Evolutionary conservation across 2,797 vertebrate genomes (phyloP), one percentile per base, ranked within the genome.

Genomic region (Ceryle rudis): DNA sequence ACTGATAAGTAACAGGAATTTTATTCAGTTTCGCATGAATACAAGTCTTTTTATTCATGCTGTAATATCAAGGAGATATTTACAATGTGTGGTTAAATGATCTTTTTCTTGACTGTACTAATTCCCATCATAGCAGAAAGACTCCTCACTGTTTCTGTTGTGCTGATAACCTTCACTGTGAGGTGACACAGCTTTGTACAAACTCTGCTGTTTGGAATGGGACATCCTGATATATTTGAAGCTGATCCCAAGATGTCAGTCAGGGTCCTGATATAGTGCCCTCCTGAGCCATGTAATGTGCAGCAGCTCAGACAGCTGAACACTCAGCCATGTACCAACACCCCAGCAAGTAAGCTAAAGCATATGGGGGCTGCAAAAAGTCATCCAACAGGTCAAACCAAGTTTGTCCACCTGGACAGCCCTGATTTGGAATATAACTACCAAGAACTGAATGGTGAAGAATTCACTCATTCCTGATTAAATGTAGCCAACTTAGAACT

Each of bases 311-410:
- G 61, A 29, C 28, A 85, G 52, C 55, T 46, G 51, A 87, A 39
- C 64, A 91, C 26, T 15, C 54, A 86, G 41, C 15, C 5, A 0
- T 1, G 5, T 11, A 23, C 47, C 0, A 0, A 55, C 55, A 80
- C 42, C 66, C 73, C 0, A 42, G 23, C 0, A 4, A 37, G 33
- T 23, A 39, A 86, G 14, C 23, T 42, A 46, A 78, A 66, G 19
- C 65, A 64, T 0, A 0, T 2, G 29, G 22, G 31, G n/a, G n/a
- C 69, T 51, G 47, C 37, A 72, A 0, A 0, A 74, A 65, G n/a
- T 20, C 83, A 54, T 22, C 15, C 74, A 22, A 64, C 61, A 83
- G 23, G 23, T 35, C 31, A 3, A 67, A 86, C 15, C 29, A 72
- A 74, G 29, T 51, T 25, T 62, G 37, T 21, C 64, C 69, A 41